phyloP scores from a whole-genome alignment of 2,113 vertebrate species.

The Ondatra zibethicus region DNA sequence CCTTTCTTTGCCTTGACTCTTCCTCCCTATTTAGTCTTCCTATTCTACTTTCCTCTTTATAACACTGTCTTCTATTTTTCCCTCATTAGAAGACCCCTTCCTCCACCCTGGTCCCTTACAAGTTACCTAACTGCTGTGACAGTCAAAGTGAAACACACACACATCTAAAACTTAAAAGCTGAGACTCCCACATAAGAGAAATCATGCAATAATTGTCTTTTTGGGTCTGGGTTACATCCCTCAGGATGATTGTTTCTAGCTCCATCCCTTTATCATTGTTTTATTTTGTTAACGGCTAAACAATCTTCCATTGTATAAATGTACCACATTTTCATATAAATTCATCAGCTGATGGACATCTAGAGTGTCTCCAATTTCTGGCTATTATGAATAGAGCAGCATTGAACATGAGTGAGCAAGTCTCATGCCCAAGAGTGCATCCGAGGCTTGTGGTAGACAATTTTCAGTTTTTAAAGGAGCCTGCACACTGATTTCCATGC shows the following conservation, averaged over 20 bases:
- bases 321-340: neutral
- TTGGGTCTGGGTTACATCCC: neutral
- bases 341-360: no score
- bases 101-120: neutral
- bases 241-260: neutral
- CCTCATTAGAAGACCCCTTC: neutral
- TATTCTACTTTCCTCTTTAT: neutral
- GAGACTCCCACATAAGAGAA: neutral
- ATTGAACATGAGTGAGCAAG: neutral
- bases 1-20: neutral
- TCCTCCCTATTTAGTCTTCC: neutral
- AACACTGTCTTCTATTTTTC: neutral
- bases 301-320: neutral
- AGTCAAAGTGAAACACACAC: neutral
- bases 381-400: neutral
- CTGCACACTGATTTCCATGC: neutral
- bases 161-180: neutral
- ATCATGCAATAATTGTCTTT: neutral
- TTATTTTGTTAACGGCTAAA: neutral
- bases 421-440: neutral
- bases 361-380: neutral
- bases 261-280: neutral
- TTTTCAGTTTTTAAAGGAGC: neutral
- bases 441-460: neutral
- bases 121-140: neutral